Evolutionary conservation across 2,797 vertebrate species (phyloP).

Genomic region (Champsocephalus esox): DNA sequence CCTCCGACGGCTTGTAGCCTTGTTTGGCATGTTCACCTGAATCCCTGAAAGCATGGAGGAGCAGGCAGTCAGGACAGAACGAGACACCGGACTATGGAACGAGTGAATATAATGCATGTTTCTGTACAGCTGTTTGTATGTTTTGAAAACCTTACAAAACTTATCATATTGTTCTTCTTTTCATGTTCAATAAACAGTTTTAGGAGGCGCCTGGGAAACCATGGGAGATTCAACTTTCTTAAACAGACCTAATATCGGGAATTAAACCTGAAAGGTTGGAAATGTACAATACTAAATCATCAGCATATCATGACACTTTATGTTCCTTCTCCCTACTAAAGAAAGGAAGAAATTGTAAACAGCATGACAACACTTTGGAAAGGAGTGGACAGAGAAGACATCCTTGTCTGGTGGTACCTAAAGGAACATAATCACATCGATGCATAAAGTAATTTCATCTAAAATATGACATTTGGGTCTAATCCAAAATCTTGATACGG

Average conservation of each 20-base stretch:
- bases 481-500: no score
- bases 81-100: conserved; percentile 17
- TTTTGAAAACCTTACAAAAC: not conserved
- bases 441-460: no score
- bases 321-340: no score
- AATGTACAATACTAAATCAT: no score
- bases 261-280: no score
- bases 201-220: not conserved
- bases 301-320: no score
- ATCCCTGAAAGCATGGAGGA: conserved; percentile 83
- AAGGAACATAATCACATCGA: no score
- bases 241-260: not conserved
- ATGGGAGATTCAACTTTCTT: not conserved
- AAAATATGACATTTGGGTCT: no score
- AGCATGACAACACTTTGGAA: no score
- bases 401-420: no score
- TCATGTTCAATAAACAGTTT: not conserved
- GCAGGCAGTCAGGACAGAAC: conserved; percentile 48
- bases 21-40: conserved; percentile 74
- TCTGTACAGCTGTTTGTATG: not conserved
- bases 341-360: no score
- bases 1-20: conserved; percentile 59
- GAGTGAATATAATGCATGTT: not conserved
- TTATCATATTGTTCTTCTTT: not conserved
- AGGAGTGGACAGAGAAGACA: no score